Evolutionary conservation across 2,888 invertebrate species (phyloP), one percentile per base, ranked within the genome.

Genomic region (Timandra comae): DNA sequence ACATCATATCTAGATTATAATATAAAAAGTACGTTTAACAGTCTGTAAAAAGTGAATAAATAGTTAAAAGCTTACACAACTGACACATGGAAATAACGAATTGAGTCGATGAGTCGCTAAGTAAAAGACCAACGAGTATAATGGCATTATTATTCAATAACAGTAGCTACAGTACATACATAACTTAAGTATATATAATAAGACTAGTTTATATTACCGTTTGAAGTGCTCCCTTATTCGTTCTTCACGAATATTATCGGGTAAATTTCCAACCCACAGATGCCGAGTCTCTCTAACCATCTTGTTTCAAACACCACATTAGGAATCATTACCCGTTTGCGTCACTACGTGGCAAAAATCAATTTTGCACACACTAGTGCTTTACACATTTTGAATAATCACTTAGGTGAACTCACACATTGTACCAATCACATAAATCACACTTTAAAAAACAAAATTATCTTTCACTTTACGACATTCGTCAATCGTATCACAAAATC

Each of bases 281-380:
- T 98, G 97, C 92, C 98, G 96, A 92, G 97, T 97, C 96, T 98
- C 97, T 94, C 98, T 97, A 93, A 98, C 98, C 98, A 98, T 98
- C 93, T 94, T 96, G 94, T 93, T 92, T 93, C 92, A 89, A 91
- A 92, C 92, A 93, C 94, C 93, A 93, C 94, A 94, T 94, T 91
- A 91, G 92, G 91, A 90, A 90, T 89, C 88, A 87, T 88, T 88
- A 88, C 88, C 88, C 88, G 86, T 87, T 86, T 85, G 86, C 86
- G 82, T 84, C 85, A 84, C 85, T 86, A 86, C 86, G 86, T 86
- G 86, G 86, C 86, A 86, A 84, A 85, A 80, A 85, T 73, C 79
- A 85, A 85, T 82, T 85, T 82, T 80, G 77, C 84, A 81, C 81
- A 71, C 70, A 76, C 75, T 73, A 69, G 80, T 78, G 80, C 78